Base-by-base conservation (phyloP, 2,113 vertebrate genomes). In the Tachuris rubrigastra region DNA sequence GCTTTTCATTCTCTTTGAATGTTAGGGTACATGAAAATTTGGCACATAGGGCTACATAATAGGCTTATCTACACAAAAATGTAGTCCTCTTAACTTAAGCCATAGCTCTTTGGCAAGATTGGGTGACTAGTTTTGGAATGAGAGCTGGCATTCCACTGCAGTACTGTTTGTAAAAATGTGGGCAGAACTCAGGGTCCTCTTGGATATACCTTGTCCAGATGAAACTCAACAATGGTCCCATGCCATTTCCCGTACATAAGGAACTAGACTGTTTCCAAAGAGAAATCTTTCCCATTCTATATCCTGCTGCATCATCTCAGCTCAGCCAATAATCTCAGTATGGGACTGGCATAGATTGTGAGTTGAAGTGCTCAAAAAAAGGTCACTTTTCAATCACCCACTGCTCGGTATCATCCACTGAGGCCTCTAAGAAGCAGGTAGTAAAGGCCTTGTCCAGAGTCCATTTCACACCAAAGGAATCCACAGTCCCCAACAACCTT, bases 361-460 rank as follows among this genome's bases (percentile, higher is more conserved):
- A 58, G 37, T 25, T 27, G 18, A 82, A 59, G 47, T 24, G 30
- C 42, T 77, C 2, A 2, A 76, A 58, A 73, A 52, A 74, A n/a
- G 9, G 42, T 35, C 59, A 53, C 28, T 83, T 88, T 55, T 41
- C n/a, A 56, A 17, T 35, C 22, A 84, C 18, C 10, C 35, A 49
- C 14, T 2, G 0, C 24, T 13, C n/a, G 66, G 39, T 28, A 12
- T 10, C 65, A 58, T 49, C 11, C 0, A 0, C 46, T 2, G 1
- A n/a, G 33, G 30, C 27, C 21, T 88, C 63, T 62, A 2, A 2
- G 30, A n/a, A 85, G 49, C 58, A 75, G 31, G 24, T 14, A 49
- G 52, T 55, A 75, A 75, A 68, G 7, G 20, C 21, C 60, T 67
- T 49, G 4, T 2, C 0, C 14, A 53, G 22, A 58, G 42, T 24